Conservation (phyloP, 35 echinoderm and acorn worm species). For the Hemicentrotus pulcherrimus region DNA sequence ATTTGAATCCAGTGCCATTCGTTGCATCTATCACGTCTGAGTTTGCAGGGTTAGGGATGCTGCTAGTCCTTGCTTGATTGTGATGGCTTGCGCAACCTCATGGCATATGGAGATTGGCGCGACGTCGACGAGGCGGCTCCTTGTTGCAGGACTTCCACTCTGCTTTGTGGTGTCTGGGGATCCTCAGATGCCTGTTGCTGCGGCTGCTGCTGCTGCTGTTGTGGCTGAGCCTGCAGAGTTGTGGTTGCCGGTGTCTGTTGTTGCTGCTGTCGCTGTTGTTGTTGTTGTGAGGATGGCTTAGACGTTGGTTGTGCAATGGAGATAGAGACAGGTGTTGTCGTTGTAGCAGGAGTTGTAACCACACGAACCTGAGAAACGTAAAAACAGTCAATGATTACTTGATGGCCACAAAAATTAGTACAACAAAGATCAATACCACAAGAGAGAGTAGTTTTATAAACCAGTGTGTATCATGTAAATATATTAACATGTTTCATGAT, state of each 20-base stretch:
- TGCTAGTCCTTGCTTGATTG: constrained; percentile 61
- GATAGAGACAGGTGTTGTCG: constrained; percentile 17
- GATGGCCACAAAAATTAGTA: too few species aligned
- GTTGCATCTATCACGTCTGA: constrained; percentile 22
- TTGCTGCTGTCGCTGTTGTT: constrained; percentile 55
- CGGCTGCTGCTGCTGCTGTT: constrained; percentile 50
- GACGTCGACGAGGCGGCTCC: neutral
- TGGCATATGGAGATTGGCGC: constrained; percentile 75
- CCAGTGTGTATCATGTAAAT: too few species aligned
- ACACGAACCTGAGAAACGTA: neutral
- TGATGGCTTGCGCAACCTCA: constrained; percentile 84
- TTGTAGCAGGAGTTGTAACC: constrained; percentile 1
- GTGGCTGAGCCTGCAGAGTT: constrained; percentile 46
- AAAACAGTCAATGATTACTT: too few species aligned
- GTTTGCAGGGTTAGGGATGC: neutral
- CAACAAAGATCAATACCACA: too few species aligned
- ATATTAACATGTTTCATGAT: too few species aligned
- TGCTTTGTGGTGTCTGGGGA: neutral
- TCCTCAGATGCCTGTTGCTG: constrained; percentile 35
- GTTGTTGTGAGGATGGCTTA: constrained; percentile 41
- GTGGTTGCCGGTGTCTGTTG: constrained; percentile 31
- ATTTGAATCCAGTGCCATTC: neutral
- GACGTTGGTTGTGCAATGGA: neutral
- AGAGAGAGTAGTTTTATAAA: too few species aligned
- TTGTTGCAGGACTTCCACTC: constrained; percentile 61